Conservation (phyloP, 2,113 vertebrate species). For the Hyaena hyaena region DNA sequence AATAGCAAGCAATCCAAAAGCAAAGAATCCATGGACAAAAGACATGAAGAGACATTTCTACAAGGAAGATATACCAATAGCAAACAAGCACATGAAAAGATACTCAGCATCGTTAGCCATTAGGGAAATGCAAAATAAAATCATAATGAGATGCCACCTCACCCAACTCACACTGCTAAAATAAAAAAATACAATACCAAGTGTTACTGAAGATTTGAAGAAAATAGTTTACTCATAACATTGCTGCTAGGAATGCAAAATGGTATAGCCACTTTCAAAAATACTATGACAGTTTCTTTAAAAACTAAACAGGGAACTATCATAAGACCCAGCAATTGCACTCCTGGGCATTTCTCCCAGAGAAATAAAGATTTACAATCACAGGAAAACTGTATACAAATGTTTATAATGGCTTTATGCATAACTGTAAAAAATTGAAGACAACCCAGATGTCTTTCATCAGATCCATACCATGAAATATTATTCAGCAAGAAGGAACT, state of each 20-base stretch:
- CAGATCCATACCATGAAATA: not conserved
- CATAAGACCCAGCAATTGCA: not conserved
- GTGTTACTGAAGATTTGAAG: not conserved
- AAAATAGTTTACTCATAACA: not conserved
- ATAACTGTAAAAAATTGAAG: not conserved
- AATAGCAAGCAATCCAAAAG: not conserved
- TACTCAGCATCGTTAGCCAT: not conserved
- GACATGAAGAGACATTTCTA: not conserved
- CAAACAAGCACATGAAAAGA: not conserved
- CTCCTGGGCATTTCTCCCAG: not conserved
- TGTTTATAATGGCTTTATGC: not conserved
- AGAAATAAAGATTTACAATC: not conserved
- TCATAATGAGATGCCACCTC: not conserved
- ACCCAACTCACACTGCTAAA: not conserved
- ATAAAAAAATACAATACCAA: constrained; percentile 27
- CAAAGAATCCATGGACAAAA: not conserved
- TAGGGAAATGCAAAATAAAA: constrained; percentile 22
- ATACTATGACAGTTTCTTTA: not conserved
- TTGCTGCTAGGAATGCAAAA: not conserved
- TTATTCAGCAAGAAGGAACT: not conserved
- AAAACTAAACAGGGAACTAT: not conserved
- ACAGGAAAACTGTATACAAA: not conserved
- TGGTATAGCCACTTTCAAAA: not conserved
- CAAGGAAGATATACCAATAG: not conserved
- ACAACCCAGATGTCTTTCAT: not conserved